phyloP scores from a whole-genome alignment of 2,113 vertebrate species.

The Neodontobutis hainanensis region DNA sequence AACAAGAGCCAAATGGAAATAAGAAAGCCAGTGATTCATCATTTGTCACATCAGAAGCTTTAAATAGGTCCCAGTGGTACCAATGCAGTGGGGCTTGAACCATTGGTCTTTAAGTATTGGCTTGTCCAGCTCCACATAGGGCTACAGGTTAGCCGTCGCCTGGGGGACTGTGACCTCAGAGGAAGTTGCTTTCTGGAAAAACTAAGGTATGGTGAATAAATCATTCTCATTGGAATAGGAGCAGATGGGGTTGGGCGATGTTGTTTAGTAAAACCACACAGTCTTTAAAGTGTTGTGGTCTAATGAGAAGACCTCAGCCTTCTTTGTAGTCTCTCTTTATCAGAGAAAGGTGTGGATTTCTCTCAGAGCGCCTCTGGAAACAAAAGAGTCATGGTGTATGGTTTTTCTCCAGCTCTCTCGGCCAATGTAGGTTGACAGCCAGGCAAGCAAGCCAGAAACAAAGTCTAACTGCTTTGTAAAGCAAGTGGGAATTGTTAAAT shows the following conservation, averaged over 20 bases:
- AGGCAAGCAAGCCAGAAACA: constrained; percentile 31
- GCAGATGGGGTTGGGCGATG: background rate
- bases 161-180: constrained; percentile 23
- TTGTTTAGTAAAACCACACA: background rate
- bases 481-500: constrained; percentile 21
- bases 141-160: constrained; percentile 7
- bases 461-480: constrained; percentile 30
- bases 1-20: constrained; percentile 22
- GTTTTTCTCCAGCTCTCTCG: constrained; percentile 62
- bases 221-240: constrained; percentile 10
- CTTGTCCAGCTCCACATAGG: constrained; percentile 6
- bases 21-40: constrained; percentile 49
- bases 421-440: constrained; percentile 68
- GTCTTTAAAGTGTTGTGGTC: constrained; percentile 1
- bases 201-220: constrained; percentile 5
- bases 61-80: constrained; percentile 22
- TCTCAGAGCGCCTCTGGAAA: constrained; percentile 48
- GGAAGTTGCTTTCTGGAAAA: constrained; percentile 23
- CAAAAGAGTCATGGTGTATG: constrained; percentile 56
- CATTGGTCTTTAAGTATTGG: background rate
- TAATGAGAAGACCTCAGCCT: constrained; percentile 25
- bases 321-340: constrained; percentile 29
- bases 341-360: constrained; percentile 53
- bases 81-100: background rate
- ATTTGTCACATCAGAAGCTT: constrained; percentile 21